phyloP scores from a whole-genome alignment of 2,888 invertebrate genomes.

The Pheosia tremula region DNA sequence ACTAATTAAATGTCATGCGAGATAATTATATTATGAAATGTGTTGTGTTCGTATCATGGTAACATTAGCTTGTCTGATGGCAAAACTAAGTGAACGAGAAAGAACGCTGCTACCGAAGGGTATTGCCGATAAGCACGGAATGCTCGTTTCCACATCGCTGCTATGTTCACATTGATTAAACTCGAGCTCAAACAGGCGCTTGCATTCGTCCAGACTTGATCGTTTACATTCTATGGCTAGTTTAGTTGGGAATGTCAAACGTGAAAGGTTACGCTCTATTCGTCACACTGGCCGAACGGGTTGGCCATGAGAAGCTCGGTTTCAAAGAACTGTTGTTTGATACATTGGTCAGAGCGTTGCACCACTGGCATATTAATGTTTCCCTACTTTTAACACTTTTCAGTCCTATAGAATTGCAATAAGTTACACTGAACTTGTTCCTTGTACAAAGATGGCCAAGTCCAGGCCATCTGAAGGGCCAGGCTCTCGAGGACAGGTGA shows the following conservation, averaged over 20 bases:
- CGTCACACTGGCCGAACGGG: background rate
- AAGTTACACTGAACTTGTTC: too few relatives aligned
- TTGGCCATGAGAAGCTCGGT: background rate
- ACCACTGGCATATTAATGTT: background rate
- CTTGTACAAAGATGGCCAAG: too few relatives aligned
- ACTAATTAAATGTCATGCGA: background rate
- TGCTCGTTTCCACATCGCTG: too few relatives aligned
- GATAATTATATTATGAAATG: background rate
- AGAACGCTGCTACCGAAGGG: background rate
- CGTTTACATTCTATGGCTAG: background rate
- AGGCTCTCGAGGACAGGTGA: too few relatives aligned
- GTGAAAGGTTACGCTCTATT: conserved; percentile 1
- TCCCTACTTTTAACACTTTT: too few relatives aligned
- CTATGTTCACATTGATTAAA: too few relatives aligned
- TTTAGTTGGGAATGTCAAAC: background rate
- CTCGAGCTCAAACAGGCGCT: too few relatives aligned
- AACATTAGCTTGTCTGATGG: background rate
- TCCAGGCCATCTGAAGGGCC: too few relatives aligned
- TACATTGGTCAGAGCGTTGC: too few relatives aligned
- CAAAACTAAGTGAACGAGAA: background rate
- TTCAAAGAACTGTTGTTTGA: background rate
- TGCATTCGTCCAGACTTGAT: background rate
- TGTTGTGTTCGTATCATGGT: background rate
- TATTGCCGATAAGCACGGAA: background rate
- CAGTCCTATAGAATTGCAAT: too few relatives aligned